Evolutionary conservation across 2,888 invertebrate genomes (phyloP), one percentile per base, ranked within the genome.

Genomic region (Tetanocera ferruginea): DNA sequence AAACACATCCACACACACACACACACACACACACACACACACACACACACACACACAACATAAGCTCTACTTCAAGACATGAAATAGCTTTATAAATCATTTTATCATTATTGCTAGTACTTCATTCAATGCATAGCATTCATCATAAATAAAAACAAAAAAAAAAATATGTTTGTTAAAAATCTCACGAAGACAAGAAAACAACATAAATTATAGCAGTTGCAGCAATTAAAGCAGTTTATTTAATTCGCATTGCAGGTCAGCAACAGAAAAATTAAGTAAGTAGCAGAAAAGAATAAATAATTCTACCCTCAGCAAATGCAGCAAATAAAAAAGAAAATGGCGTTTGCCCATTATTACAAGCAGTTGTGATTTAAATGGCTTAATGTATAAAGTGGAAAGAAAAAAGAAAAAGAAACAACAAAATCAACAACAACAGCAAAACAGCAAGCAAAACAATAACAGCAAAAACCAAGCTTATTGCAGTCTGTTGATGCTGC

Each of bases 341-440:
- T 60, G 43, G 57, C 34, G 37, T 51, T 34, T 1, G 23, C 19
- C 19, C 37, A 72, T 60, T 72, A 60, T 57, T 17, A 43, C 55
- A 57, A 57, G 37, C 37, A 57, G 43, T 37, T 43, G 23, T 72
- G 57, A 72, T 72, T 72, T 37, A 72, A 72, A 60, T 72, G 72
- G 57, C 57, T 57, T 37, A 31, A 57, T 31, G 19, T 11, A 34
- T 9, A 67, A 8, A 67, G 19, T 4, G 11, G 19, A 25, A n/a
- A 57, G 5, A 11, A 25, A 57, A 57, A 23, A 25, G 28, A 60
- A 60, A 9, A 60, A 25, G 1, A 25, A 25, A 60, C 14, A 43
- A 43, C 1, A 43, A 60, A 23, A 43, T 11, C 1, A 43, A 60
- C 34, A 64, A 17, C 31, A 62, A 6, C 62, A 6, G 25, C n/a